Conservation (phyloP, 2,888 invertebrate genomes). For the Pseudeuparius sepicola region DNA sequence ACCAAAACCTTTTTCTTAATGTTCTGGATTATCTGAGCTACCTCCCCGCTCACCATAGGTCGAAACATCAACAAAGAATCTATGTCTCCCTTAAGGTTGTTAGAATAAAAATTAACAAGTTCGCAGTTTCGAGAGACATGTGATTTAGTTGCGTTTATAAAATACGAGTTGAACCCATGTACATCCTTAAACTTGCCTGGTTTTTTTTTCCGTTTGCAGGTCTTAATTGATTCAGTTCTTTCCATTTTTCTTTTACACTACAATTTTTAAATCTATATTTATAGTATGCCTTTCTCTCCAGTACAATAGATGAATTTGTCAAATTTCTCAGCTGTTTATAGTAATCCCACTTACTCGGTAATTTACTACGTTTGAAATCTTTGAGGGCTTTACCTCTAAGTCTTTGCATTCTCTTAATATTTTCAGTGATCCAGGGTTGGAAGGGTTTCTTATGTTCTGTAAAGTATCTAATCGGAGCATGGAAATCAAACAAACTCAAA, state of each 20-base stretch:
- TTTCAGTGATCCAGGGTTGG: neutral
- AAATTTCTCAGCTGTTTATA: slow-evolving; percentile 1
- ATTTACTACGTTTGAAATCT: neutral
- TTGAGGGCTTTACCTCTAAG: neutral
- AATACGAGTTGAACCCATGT: no score
- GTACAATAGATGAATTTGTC: neutral
- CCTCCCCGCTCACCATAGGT: no score
- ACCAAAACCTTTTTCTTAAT: no score
- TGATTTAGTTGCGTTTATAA: no score
- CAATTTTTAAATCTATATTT: neutral
- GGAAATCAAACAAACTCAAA: neutral
- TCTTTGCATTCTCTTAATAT: neutral
- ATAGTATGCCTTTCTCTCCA: slow-evolving; percentile 1
- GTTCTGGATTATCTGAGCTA: no score
- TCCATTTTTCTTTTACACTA: neutral
- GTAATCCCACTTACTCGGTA: neutral
- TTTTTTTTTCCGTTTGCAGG: no score
- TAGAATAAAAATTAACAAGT: no score
- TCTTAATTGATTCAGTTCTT: neutral
- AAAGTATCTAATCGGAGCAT: neutral
- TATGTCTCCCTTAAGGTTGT: no score
- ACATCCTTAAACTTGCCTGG: no score
- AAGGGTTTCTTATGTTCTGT: neutral
- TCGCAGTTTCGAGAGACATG: no score
- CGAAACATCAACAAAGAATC: no score